Evolutionary conservation across 2,797 vertebrate species (phyloP).

Genomic region (Rhincodon typus): DNA sequence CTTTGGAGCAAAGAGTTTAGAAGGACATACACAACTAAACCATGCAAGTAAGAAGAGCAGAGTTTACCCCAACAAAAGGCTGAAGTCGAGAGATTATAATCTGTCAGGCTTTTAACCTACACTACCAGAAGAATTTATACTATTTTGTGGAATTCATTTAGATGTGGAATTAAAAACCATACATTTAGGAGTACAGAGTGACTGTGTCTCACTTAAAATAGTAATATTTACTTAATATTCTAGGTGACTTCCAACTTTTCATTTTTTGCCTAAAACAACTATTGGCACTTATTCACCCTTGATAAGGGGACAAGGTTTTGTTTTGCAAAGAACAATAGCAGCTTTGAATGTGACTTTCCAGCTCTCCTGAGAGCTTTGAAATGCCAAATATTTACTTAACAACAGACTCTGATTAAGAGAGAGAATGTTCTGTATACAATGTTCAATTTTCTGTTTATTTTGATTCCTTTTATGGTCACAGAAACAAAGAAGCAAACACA

Average conservation of each 20-base stretch:
- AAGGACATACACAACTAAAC: background rate
- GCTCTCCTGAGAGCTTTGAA: background rate
- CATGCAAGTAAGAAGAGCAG: background rate
- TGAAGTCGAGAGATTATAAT: background rate
- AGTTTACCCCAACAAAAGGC: background rate
- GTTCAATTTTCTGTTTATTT: slow-evolving; percentile 16
- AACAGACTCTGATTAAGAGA: too few relatives aligned
- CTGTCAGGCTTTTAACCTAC: background rate
- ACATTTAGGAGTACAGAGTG: background rate
- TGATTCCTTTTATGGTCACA: background rate
- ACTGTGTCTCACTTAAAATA: background rate
- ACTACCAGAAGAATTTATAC: background rate
- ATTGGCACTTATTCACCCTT: background rate
- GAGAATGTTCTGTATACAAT: background rate
- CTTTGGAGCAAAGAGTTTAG: background rate
- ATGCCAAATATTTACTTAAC: background rate
- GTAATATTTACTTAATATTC: background rate
- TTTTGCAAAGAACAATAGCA: background rate
- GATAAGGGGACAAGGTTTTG: background rate
- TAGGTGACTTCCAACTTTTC: background rate
- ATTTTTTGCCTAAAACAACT: background rate
- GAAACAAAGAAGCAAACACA: background rate
- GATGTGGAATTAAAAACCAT: background rate
- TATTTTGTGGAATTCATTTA: background rate
- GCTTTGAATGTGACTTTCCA: background rate